Evolutionary conservation across 2,888 invertebrate genomes (phyloP).

Genomic region (Chrysolina americana): DNA sequence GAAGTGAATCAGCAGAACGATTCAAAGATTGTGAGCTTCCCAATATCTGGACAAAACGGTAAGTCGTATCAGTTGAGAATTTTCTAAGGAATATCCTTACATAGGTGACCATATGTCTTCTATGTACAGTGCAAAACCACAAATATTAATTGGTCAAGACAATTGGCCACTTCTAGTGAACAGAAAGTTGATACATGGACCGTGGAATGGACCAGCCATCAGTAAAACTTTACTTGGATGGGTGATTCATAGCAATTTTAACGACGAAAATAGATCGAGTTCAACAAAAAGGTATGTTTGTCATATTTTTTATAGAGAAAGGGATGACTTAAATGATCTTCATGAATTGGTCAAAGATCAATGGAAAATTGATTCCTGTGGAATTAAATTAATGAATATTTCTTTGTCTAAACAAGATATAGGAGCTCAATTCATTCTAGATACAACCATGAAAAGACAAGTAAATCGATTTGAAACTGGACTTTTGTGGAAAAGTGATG

Average conservation of each 20-base stretch:
- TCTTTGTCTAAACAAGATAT: constrained; percentile 26
- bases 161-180: constrained; percentile 10
- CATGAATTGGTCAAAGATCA: constrained; percentile 33
- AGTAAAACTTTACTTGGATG: constrained; percentile 16
- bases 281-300: constrained; percentile 23
- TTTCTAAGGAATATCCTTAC: too few relatives aligned
- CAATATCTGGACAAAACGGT: too few relatives aligned
- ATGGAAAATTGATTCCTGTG: constrained; percentile 27
- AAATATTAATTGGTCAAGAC: too few relatives aligned
- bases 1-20: background rate
- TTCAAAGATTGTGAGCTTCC: too few relatives aligned
- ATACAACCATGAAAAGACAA: constrained; percentile 26
- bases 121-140: too few relatives aligned
- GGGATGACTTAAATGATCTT: constrained; percentile 28
- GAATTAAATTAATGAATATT: background rate
- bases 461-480: constrained; percentile 33
- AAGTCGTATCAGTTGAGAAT: too few relatives aligned
- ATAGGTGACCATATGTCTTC: background rate
- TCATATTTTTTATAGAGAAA: constrained; percentile 24
- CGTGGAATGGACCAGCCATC: constrained; percentile 22
- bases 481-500: constrained; percentile 33
- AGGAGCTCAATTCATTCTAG: constrained; percentile 29
- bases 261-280: background rate
- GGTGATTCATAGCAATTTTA: too few relatives aligned
- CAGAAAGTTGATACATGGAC: constrained; percentile 25